Base-by-base conservation (phyloP, 2,797 vertebrate species). In the Propithecus perrieri region DNA sequence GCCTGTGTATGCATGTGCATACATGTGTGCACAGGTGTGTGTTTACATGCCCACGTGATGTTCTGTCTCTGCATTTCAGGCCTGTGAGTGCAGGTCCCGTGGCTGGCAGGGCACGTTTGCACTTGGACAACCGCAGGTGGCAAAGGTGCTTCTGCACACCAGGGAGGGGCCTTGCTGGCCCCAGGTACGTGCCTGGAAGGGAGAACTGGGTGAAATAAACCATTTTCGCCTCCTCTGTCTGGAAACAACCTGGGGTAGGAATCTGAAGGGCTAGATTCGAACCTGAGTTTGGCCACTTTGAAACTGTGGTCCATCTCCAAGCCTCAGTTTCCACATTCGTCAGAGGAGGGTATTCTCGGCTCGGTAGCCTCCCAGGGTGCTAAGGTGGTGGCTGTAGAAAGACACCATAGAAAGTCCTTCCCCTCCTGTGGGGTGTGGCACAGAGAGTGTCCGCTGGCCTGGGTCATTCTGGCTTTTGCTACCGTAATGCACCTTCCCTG, bases 401-500 rank as follows among this genome's bases (percentile, higher is more conserved):
- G n/a, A 38, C 46, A 18, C 71, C 24, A 1, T 46, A 61, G 43
- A 41, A 61, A 17, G 15, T 53, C 46, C 1, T 46, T 41, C 48
- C 13, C 7, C 11, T 69, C 26, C 48, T 57, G 30, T 7, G 48
- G 35, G 22, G 24, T 22, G 7, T 22, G 41, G 26, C 72, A 48
- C 9, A 30, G 50, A 41, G 14, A 18, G 17, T 4, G 2, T 35
- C 14, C 2, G 2, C 3, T 1, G 18, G 26, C 6, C 83, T 69
- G 83, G 10, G 26, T 14, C 26, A 4, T 50, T 57, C 53, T 26
- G 53, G 13, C 38, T 59, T 43, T 55, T 43, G 33, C 2, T 46
- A 69, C 28, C 71, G 75, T 74, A 38, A 50, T 26, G 65, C 15
- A 15, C n/a, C 65, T n/a, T 74, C 28, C 67, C 43, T 63, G 35